A percentile compares a stretch with the other conserved stretches of the same genome.
Conservation (phyloP, 1,140 invertebrate genomes). For the Rhagoletis zephyria region DNA sequence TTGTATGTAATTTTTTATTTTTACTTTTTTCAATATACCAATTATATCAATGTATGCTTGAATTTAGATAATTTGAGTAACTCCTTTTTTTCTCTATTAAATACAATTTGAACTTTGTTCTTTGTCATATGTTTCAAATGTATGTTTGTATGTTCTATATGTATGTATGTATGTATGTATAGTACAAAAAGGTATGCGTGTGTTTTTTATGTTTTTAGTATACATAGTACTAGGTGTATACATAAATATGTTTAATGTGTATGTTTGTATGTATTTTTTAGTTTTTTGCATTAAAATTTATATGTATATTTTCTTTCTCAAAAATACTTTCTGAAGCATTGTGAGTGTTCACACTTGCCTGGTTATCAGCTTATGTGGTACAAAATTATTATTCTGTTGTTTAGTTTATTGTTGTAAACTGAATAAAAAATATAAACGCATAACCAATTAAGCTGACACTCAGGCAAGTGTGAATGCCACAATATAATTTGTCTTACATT, state of each 20-base stretch:
- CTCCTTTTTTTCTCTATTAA: conserved; percentile 29
- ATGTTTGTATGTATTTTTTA: not conserved
- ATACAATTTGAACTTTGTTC: conserved; percentile 53
- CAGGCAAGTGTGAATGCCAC: no score
- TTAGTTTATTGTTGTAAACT: no score
- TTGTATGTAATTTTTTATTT: not conserved
- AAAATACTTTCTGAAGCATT: conserved; percentile 31
- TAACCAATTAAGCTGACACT: no score
- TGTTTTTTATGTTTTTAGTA: conserved; percentile 1
- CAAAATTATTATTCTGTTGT: no score
- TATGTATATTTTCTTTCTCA: conserved; percentile 25
- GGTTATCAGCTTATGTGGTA: no score
- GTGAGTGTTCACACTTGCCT: no score
- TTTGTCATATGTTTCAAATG: conserved; percentile 28
- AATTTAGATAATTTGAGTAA: conserved; percentile 21
- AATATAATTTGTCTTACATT: no score
- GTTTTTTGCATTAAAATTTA: conserved; percentile 16
- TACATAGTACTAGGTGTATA: not conserved
- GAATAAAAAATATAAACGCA: no score
- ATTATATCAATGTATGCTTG: conserved; percentile 7
- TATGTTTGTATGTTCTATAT: conserved; percentile 1
- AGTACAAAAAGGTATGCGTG: no score
- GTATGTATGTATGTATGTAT: not conserved
- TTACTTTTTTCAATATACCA: not conserved
- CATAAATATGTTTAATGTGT: conserved; percentile 1